Evolutionary conservation across 2,888 invertebrate genomes (phyloP), one percentile per base, ranked within the genome.

Genomic region (Tachina grossa): DNA sequence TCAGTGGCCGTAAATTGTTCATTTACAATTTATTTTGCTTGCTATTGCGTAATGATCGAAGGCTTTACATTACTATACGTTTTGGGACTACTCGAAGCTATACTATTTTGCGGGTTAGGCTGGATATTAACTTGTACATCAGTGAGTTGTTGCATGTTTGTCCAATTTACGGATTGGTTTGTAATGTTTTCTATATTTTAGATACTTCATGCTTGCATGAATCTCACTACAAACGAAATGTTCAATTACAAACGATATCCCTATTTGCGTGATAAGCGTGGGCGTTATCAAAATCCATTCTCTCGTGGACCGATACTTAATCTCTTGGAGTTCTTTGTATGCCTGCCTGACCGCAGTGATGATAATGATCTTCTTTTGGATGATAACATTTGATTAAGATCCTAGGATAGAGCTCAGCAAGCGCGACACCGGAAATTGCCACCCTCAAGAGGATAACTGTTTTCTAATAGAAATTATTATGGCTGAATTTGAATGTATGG

Each of bases 201-300:
- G 98, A 95, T 97, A 71, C 93, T 97, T 31, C 97, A 98, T 92
- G 97, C 97, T 13, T 96, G 97, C 91, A 97, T 97, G 96, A 98
- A 98, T 93, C 93, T 98, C 83, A 98, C 98, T 9, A 98, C 98
- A 63, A 98, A 98, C 92, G 98, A 98, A 93, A 97, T 97, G 96
- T 97, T 98, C 91, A 98, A 98, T 93, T 97, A 97, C 92, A 97
- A 97, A 91, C 94, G 98, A 72, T 98, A 98, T 92, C 96, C 97
- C 0, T 98, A 98, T 92, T 92, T 98, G 86, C 94, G 97, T 76
- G 98, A 98, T 92, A 97, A 97, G 90, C 94, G 96, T 83, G 98
- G 98, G 2, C 95, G 96, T 86, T 98, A 97, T 92, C 95, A 96
- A 90, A 98, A 98, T 93, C 98, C 98, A 0, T 98, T 97, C 91